Conservation (phyloP, 2,113 vertebrate species). For the Hymenochirus boettgeri region DNA sequence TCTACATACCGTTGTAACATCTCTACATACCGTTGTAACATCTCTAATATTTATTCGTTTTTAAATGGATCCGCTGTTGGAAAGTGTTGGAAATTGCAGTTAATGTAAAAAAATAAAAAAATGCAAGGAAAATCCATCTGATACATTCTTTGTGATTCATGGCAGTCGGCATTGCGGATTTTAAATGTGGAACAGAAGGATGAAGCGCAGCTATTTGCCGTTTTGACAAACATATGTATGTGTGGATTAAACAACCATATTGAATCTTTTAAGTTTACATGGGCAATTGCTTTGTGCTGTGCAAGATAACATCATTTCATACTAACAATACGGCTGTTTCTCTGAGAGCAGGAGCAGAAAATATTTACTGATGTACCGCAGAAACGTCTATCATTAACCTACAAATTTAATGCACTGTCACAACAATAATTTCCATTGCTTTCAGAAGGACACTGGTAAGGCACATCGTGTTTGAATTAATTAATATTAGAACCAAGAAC, state of each 20-base stretch:
- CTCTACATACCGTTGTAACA: no score
- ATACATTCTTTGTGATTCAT: background rate
- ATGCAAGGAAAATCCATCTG: no score
- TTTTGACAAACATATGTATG: constrained; percentile 22
- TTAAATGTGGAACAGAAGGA: constrained; percentile 41
- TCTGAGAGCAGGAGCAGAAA: constrained; percentile 24
- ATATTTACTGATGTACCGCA: constrained; percentile 32
- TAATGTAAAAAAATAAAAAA: no score
- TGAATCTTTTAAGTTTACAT: constrained; percentile 22
- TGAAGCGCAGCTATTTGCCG: constrained; percentile 20
- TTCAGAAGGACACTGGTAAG: background rate
- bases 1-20: no score
- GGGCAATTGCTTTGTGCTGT: constrained; percentile 22
- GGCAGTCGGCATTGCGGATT: background rate
- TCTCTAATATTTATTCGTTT: no score
- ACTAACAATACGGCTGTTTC: constrained; percentile 37
- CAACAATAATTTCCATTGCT: background rate
- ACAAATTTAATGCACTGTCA: background rate
- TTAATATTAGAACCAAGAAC: background rate
- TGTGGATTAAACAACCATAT: constrained; percentile 20
- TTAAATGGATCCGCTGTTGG: no score
- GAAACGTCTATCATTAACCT: no score
- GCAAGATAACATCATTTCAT: constrained; percentile 39
- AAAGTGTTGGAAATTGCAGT: no score
- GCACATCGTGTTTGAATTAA: background rate